phyloP scores from a whole-genome alignment of 2,113 vertebrate genomes.

The Cairina moschata region DNA sequence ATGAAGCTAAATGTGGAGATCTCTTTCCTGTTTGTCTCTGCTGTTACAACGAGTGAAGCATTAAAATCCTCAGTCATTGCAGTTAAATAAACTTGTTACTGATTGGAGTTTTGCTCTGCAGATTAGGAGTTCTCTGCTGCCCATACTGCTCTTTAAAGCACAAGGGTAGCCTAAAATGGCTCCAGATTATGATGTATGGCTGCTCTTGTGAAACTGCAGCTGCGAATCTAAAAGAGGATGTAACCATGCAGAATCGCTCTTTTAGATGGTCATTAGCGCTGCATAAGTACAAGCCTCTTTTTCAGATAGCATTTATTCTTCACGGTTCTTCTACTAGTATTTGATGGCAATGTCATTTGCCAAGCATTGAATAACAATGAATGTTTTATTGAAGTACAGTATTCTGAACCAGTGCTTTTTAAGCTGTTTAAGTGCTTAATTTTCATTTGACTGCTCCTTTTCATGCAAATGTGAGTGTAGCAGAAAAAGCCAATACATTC shows the following conservation, averaged over 20 bases:
- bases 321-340: slow-evolving; percentile 28
- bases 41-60: neutral
- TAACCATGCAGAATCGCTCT: slow-evolving; percentile 38
- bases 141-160: slow-evolving; percentile 11
- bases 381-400: slow-evolving; percentile 59
- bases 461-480: slow-evolving; percentile 37
- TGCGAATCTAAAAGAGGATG: slow-evolving; percentile 55
- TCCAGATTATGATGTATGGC: slow-evolving; percentile 66
- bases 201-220: slow-evolving; percentile 44
- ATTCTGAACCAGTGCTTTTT: slow-evolving; percentile 50
- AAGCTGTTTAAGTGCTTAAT: slow-evolving; percentile 47
- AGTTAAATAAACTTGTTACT: neutral
- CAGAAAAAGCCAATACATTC: slow-evolving; percentile 16
- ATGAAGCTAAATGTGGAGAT: neutral
- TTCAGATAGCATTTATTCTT: slow-evolving; percentile 46
- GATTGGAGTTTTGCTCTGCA: neutral
- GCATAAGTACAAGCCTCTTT: slow-evolving; percentile 32
- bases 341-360: slow-evolving; percentile 42
- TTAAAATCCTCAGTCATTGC: neutral
- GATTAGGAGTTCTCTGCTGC: neutral
- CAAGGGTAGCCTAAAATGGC: slow-evolving; percentile 58
- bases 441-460: slow-evolving; percentile 49
- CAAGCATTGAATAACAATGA: slow-evolving; percentile 61
- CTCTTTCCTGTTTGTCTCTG: neutral
- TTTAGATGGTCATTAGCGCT: slow-evolving; percentile 50